These are phyloP conservation scores for Corythornis cristatus DNA, from an alignment of 2,113 vertebrate genomes.

Conservation along the genomic window DNA sequence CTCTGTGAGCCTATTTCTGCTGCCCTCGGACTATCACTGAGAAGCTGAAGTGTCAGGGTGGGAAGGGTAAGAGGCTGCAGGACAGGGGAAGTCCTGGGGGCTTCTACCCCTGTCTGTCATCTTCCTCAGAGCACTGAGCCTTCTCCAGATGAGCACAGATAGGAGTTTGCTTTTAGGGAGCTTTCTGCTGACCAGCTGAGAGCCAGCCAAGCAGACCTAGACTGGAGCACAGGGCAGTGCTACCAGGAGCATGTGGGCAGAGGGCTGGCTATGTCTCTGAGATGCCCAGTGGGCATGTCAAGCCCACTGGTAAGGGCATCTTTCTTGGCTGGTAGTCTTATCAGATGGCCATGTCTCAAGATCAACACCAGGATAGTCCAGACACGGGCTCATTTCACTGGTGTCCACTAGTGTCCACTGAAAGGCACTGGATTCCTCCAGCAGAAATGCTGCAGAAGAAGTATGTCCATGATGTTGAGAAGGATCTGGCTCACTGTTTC, in stretches of 20 bases:
- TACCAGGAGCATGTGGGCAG: not conserved
- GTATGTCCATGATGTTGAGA: not conserved
- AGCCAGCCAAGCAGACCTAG: not conserved
- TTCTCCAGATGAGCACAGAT: rapidly evolving
- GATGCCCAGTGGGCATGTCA: rapidly evolving
- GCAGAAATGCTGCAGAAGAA: not conserved
- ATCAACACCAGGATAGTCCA: not conserved
- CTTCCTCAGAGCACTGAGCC: not conserved
- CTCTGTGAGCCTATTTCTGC: not conserved
- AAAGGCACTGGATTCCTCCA: not conserved
- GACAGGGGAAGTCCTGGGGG: not conserved
- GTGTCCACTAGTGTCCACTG: not conserved
- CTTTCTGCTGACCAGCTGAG: not conserved
- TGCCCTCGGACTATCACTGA: not conserved
- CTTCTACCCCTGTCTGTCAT: not conserved
- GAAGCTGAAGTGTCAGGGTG: not conserved
- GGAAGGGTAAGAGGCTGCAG: not conserved
- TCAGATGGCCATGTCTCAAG: not conserved
- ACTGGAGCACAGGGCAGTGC: rapidly evolving
- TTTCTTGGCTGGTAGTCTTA: not conserved
- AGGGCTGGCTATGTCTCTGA: not conserved
- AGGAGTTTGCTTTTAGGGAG: not conserved
- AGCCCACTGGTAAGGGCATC: not conserved
- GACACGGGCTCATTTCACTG: rapidly evolving
- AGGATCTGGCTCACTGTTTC: not conserved